phyloP scores from a whole-genome alignment of 2,797 vertebrate species.

The Cichlasoma orientale region DNA sequence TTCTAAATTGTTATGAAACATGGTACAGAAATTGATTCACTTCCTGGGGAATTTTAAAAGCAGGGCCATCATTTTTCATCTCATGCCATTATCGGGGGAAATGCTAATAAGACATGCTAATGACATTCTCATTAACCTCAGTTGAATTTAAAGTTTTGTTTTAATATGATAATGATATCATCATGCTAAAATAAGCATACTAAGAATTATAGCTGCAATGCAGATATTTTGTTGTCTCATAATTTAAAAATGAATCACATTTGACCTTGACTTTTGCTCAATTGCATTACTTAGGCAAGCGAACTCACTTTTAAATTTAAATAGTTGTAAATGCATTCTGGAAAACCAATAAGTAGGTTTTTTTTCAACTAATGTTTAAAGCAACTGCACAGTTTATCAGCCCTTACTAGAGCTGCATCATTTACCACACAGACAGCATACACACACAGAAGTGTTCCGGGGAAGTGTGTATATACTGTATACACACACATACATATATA shows the following conservation, averaged over 20 bases:
- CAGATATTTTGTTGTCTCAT: background rate
- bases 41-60: background rate
- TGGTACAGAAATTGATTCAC: background rate
- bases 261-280: background rate
- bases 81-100: background rate
- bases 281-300: background rate
- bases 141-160: background rate
- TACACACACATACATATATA: too few relatives aligned
- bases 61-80: background rate
- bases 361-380: conserved; percentile 2
- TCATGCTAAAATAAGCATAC: too few relatives aligned
- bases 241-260: background rate
- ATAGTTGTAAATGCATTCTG: background rate
- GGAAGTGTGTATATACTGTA: too few relatives aligned
- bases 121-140: background rate
- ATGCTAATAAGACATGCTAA: background rate
- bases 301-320: background rate
- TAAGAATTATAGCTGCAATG: background rate
- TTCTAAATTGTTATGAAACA: background rate
- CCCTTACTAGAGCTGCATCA: conserved; percentile 1
- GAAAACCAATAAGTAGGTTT: background rate
- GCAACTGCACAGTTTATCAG: conserved; percentile 3
- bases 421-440: conserved; percentile 22
- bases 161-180: rapidly evolving
- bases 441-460: too few relatives aligned